Conservation (phyloP, 2,797 vertebrate genomes). For the Sebastes glaucus region DNA sequence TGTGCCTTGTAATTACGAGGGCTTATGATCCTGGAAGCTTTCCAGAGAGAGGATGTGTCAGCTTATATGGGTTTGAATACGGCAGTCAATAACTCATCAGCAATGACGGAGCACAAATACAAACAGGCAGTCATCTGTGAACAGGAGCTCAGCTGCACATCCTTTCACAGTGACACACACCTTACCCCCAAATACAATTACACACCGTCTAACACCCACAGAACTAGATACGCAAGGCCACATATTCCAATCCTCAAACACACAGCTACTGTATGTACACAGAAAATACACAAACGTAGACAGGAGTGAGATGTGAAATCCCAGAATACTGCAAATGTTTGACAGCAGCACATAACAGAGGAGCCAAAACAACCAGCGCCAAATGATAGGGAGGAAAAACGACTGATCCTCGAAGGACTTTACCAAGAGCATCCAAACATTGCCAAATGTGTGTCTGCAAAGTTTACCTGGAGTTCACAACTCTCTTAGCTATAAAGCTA, state of each 20-base stretch:
- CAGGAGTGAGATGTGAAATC: constrained; percentile 12
- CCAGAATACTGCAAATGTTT: constrained; percentile 47
- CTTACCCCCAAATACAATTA: constrained; percentile 25
- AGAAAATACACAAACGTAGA: background rate
- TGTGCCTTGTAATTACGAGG: constrained; percentile 55
- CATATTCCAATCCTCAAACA: background rate
- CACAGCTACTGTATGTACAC: background rate
- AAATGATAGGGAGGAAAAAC: constrained; percentile 21
- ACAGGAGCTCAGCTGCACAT: constrained; percentile 35
- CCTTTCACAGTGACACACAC: constrained; percentile 21
- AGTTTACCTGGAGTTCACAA: constrained; percentile 21
- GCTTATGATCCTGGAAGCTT: constrained; percentile 43
- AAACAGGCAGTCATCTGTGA: constrained; percentile 63
- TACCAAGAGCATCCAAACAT: constrained; percentile 33
- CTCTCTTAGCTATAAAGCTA: background rate
- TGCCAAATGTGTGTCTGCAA: constrained; percentile 43
- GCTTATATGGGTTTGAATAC: constrained; percentile 48
- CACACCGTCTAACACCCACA: background rate
- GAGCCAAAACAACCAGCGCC: constrained; percentile 46
- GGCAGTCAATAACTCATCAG: constrained; percentile 77
- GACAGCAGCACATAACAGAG: constrained; percentile 25
- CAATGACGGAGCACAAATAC: constrained; percentile 41
- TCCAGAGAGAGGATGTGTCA: constrained; percentile 51
- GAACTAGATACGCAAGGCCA: background rate
- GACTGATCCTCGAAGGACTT: constrained; percentile 18